Conservation (phyloP, 2,113 vertebrate genomes). For the Willisornis vidua region DNA sequence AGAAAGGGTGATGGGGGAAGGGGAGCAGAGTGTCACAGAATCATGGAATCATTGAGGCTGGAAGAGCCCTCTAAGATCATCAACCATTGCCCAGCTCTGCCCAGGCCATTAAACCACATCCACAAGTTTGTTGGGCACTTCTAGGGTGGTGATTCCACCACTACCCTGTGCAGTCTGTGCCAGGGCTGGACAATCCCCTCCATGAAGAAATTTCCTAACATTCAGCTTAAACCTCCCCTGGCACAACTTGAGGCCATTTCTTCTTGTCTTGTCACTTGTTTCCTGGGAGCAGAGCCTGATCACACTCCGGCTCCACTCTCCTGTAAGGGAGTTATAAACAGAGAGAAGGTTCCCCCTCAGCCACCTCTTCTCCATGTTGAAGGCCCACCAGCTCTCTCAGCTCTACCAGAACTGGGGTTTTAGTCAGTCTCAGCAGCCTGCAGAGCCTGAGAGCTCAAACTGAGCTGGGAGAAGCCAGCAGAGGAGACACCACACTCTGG, state of each 20-base stretch:
- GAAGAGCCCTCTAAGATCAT: neutral
- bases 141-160: neutral
- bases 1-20: neutral
- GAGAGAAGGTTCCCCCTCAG: accelerated
- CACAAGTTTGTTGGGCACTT: neutral
- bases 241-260: accelerated
- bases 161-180: neutral
- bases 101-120: neutral
- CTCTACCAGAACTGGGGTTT: neutral
- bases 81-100: neutral
- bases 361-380: neutral
- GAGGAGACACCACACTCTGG: neutral
- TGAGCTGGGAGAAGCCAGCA: neutral
- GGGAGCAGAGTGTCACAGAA: accelerated
- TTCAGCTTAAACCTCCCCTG: neutral
- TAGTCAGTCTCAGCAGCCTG: neutral
- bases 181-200: neutral
- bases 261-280: neutral
- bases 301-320: accelerated
- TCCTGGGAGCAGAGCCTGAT: accelerated
- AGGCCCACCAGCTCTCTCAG: neutral
- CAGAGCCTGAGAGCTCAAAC: neutral
- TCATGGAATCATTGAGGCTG: neutral
- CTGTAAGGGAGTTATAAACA: neutral
- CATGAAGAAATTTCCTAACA: neutral